Base-by-base conservation (phyloP, 2,797 vertebrate species). In the Rhodeus uyekii region DNA sequence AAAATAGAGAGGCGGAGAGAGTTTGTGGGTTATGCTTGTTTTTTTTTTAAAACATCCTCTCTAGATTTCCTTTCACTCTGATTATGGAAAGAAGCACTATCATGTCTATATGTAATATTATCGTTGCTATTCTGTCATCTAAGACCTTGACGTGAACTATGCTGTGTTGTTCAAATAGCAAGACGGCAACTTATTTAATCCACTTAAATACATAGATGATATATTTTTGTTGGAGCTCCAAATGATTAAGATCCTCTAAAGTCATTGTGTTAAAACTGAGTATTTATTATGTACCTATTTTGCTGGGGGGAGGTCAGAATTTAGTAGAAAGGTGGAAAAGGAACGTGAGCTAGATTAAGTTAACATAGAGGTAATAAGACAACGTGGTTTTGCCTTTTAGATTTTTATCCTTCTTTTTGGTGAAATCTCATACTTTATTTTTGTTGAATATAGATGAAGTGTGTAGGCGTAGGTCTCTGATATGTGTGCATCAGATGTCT, bases 141-240 rank as follows among this genome's bases (percentile, higher is more conserved):
- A 89, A 58, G 85, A 83, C 88, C 87, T 71, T 82, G 87, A 84
- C 75, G 74, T 87, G 38, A 81, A 89, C 82, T 34, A 86, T 87
- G 87, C 86, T 88, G 58, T 67, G 78, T 76, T 72, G 68, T 84
- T 82, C 87, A 74, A 61, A 87, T 86, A 89, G 90, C 84, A 88
- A 86, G 89, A 65, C 86, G 88, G 83, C 74, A 89, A 50, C 39
- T 84, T 93, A 90, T 92, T 94, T 91, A 91, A 92, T 73, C 75
- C 83, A 77, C 90, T 89, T 92, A 89, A 89, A 91, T 87, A 88
- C 84, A 88, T 90, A 91, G 73, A 83, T 83, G 19, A 86, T 92
- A 92, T 91, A 90, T 93, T 93, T 94, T 93, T 83, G 89, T 90
- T 89, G 81, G 87, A 89, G 87, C 86, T 87, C 87, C 86, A 78